Evolutionary conservation across 2,888 invertebrate genomes (phyloP), one percentile per base, ranked within the genome.

Genomic region (Xestobium rufovillosum): DNA sequence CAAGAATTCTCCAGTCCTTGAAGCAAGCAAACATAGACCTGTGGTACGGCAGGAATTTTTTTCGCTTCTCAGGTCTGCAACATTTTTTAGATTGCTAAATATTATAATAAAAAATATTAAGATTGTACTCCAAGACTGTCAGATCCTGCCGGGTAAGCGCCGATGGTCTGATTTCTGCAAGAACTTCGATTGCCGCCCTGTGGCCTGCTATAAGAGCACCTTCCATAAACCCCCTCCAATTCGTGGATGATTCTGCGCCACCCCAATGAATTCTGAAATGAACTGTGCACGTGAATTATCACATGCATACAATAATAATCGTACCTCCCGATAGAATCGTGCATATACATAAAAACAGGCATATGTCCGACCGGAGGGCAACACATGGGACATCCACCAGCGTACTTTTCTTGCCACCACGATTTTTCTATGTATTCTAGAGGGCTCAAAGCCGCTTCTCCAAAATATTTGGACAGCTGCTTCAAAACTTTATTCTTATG

Each of bases 121-220:
- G 10, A 26, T 4, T 43, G 53, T 53, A 44, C 50, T 33, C 29
- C 12, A 51, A 28, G 14, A 43, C 35, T 12, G 23, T 12, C 32
- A 49, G 45, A 31, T 56, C 56, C 4, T 43, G 39, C 8, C 36
- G 15, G 10, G 43, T 46, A 23, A 58, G 26, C n/a, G 39, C 23
- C 26, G 53, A 50, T 1, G 61, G 61, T 30, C 58, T 38, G 10
- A 55, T 34, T 10, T 55, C 50, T 26, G 53, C 56, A 3, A 61
- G 42, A 25, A 53, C 51, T 45, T 58, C 50, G 14, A 56, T 29
- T n/a, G 57, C 59, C 2, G 55, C 55, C 32, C 53, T 37, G 19
- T 48, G 43, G 15, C 60, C 61, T 2, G 58, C 45, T 38, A 53
- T 44, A 12, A 57, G 48, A 4, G 57, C 60, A 3, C 61, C 61